Base-by-base conservation (phyloP, 2,797 vertebrate species). In the Enteromius trimaculatus region DNA sequence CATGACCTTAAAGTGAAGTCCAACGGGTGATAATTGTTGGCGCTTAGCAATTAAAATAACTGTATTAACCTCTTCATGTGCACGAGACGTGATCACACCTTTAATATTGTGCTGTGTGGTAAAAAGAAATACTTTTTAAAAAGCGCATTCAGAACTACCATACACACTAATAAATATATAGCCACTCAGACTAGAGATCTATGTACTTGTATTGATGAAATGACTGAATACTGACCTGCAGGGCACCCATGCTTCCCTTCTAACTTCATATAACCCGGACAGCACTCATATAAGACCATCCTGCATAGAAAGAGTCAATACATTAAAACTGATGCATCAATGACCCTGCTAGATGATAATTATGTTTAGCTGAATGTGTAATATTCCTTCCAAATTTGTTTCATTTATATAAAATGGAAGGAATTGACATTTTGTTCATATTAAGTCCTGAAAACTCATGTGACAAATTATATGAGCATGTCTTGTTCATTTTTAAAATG, bases 211-310 rank as follows among this genome's bases (percentile, higher is more conserved):
- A 31, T 75, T 75, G 14, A 37, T 37, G n/a, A 16, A 51, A 74
- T 31, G 8, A 79, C 23, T 31, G 13, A 44, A 79, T 65, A 89
- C 90, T 0, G 92, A 99, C 98, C 97, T 95, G 97, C 98, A 87
- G 97, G 96, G 76, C 98, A 99, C 86, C 98, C 98, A 89, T 51
- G 94, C 26, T 65, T 94, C 58, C 95, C 96, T 11, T 98, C 96
- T 92, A 99, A 92, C 87, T 91, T 94, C 94, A 97, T 98, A 88
- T 99, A 99, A 10, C 98, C 98, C 79, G 98, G 98, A 81, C 98
- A 99, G 84, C 98, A 99, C 90, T 99, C 98, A 83, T 98, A 99
- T 31, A 98, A 72, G 16, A 97, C 92, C 42, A 92, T 88, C 70
- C 98, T 99, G 90, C 29, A 55, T 4, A 44, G 2, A 42, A 23